A percentile compares a stretch with the other conserved stretches of the same genome.
phyloP scores from a whole-genome alignment of 2,888 invertebrate species.

The Sthenelais limicola region DNA sequence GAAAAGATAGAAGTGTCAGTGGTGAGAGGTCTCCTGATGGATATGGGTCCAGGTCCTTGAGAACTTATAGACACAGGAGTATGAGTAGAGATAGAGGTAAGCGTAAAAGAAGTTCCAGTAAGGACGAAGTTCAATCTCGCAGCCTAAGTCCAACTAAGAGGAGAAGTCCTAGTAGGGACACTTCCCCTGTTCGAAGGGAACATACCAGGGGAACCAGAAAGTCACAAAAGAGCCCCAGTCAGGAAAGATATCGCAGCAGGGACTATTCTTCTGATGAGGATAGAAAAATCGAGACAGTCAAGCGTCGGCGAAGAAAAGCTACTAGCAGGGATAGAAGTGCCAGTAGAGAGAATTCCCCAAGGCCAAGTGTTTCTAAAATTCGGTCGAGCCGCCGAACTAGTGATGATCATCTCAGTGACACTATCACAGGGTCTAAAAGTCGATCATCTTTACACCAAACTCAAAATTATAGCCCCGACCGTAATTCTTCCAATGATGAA shows the following conservation, averaged over 20 bases:
- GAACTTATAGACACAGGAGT: too few species aligned
- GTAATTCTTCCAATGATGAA: not conserved
- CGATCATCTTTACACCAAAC: too few species aligned
- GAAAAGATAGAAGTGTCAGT: not conserved
- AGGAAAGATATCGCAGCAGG: not conserved
- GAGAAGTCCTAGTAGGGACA: not conserved
- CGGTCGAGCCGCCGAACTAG: too few species aligned
- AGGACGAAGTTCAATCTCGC: not conserved
- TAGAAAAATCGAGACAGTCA: too few species aligned
- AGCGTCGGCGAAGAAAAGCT: not conserved
- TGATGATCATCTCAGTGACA: too few species aligned
- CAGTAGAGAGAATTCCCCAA: conserved; percentile 9
- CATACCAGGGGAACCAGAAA: not conserved
- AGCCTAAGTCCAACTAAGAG: conserved; percentile 3
- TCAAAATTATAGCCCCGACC: too few species aligned
- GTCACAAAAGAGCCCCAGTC: too few species aligned
- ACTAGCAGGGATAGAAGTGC: not conserved
- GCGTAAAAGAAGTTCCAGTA: not conserved
- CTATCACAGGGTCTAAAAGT: too few species aligned
- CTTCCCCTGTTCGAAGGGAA: too few species aligned
- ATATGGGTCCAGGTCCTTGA: not conserved
- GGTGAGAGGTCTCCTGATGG: not conserved
- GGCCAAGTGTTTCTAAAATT: too few species aligned
- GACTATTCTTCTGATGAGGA: too few species aligned
- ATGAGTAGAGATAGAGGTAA: not conserved